Base-by-base conservation (phyloP, 2,113 vertebrate genomes). In the Oplegnathus fasciatus region DNA sequence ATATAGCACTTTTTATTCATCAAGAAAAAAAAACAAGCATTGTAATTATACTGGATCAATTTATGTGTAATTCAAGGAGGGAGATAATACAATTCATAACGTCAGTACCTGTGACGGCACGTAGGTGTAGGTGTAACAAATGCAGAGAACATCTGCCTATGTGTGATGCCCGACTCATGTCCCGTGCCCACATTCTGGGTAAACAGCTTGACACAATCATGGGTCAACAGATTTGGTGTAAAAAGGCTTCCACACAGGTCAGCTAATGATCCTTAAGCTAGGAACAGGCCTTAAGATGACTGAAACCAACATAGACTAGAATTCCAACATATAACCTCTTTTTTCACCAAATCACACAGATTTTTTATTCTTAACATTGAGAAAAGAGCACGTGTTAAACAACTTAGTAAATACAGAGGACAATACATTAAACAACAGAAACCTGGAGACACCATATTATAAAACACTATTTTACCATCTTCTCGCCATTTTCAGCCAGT, bases 21-120 rank as follows among this genome's bases (percentile, higher is more conserved):
- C 9, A 68, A 28, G 44, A 57, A 83, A 69, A 32, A 37, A 68
- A 64, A 75, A 80, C 58, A 32, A 80, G 42, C 24, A 55, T 48
- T 11, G 6, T 22, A 20, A 79, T 72, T 48, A n/a, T 13, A 52
- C 18, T 42, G n/a, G 65, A n/a, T 68, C 22, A 62, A 80, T 50
- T 34, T 54, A 68, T 60, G 61, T 62, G 8, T 30, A n/a, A 72
- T 68, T 42, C 14, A 14, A 79, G 52, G 55, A 50, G 22, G 20
- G 48, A 70, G 50, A 28, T 32, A 8, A 8, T 55, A 9, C n/a
- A 28, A 80, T 85, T 78, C 42, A 26, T 15, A 37, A 17, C 68
- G 30, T 34, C 20, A n/a, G 3, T 17, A 42, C 48, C 40, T n/a
- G 18, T 44, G 34, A 75, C 44, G 18, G 61, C 17, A 37, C 67